A percentile compares a stretch with the other conserved stretches of the same genome.
Conservation (phyloP, 2,113 vertebrate genomes). For the Gallinago jamesoni region DNA sequence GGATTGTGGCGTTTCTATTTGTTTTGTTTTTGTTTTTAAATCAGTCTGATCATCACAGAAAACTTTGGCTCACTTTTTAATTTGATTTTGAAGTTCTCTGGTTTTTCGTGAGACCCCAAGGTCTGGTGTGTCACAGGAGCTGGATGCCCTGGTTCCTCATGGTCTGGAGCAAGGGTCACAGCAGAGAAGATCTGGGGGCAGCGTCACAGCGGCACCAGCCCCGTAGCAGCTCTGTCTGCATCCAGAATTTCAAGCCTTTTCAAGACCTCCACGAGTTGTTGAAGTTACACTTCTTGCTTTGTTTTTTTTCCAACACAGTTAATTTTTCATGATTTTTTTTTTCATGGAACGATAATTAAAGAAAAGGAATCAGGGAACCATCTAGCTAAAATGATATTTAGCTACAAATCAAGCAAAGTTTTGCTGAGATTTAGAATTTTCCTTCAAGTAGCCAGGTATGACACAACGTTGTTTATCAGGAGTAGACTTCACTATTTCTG, state of each 20-base stretch:
- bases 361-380: rapidly evolving
- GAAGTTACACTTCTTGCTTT: not conserved
- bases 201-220: no score
- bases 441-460: not conserved
- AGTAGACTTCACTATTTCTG: not conserved
- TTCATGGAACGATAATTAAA: not conserved
- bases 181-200: not conserved
- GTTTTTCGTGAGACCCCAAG: not conserved
- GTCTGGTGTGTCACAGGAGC: not conserved
- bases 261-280: not conserved
- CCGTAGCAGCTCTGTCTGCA: not conserved
- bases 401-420: not conserved
- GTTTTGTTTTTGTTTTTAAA: not conserved
- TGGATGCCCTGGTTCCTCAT: not conserved
- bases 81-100: not conserved
- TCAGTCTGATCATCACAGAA: not conserved
- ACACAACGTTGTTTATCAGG: not conserved
- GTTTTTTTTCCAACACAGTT: not conserved
- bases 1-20: rapidly evolving
- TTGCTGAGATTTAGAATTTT: not conserved
- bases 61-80: rapidly evolving
- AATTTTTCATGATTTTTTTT: not conserved
- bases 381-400: not conserved
- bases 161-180: not conserved
- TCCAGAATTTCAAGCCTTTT: not conserved